Conservation (phyloP, 35 echinoderm and acorn worm species). For the Patiria miniata region DNA sequence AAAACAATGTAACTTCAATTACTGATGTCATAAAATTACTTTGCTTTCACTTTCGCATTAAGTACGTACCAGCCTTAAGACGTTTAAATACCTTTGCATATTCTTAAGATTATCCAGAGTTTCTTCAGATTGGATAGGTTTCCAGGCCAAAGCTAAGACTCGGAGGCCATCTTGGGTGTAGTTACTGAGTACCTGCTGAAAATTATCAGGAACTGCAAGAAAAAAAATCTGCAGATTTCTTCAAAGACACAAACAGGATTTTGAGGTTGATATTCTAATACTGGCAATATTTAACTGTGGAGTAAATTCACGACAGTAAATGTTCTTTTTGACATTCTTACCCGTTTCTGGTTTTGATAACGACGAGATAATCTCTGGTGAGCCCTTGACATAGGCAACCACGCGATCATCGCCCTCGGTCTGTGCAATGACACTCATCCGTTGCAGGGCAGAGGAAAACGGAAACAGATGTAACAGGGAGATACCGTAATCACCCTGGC, state of each 20-base stretch:
- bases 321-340: no score
- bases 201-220: conserved; percentile 61
- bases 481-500: conserved; percentile 6
- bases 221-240: background rate
- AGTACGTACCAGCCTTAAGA: background rate
- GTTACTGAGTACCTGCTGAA: conserved; percentile 50
- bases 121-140: background rate
- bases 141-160: conserved; percentile 70
- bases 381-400: conserved; percentile 64
- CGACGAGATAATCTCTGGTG: conserved; percentile 79
- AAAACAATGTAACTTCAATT: no score
- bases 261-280: no score
- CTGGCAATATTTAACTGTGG: no score
- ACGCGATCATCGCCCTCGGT: conserved; percentile 14
- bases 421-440: conserved; percentile 74
- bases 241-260: no score
- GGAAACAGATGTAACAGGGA: conserved; percentile 67
- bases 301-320: no score
- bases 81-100: background rate
- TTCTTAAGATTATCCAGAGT: background rate
- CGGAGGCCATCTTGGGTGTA: conserved; percentile 63
- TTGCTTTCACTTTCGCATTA: no score
- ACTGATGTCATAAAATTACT: no score
- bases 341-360: conserved; percentile 66
- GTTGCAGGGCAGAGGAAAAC: conserved; percentile 74